phyloP scores from a whole-genome alignment of 2,888 invertebrate genomes.

The Cremastinae sp. region DNA sequence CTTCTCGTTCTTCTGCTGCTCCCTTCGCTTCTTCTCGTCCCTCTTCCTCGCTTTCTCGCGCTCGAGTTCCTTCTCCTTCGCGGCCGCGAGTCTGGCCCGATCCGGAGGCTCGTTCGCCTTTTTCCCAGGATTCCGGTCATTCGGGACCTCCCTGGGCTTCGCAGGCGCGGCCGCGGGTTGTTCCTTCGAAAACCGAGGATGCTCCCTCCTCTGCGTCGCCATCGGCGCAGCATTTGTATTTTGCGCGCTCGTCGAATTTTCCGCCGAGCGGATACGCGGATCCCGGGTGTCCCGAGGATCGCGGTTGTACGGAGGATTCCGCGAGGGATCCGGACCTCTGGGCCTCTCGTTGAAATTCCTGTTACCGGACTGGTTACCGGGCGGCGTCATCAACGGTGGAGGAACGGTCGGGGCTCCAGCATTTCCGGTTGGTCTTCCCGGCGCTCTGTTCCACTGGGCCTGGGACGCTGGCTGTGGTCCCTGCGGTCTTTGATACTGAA shows the following conservation, averaged over 20 bases:
- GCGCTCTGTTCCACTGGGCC: conserved; percentile 55
- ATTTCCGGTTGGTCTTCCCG: conserved; percentile 48
- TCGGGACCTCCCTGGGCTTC: conserved; percentile 55
- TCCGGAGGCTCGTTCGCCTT: conserved; percentile 52
- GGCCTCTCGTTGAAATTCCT: conserved; percentile 63
- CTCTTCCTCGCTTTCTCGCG: conserved; percentile 43
- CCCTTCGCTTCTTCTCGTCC: conserved; percentile 58
- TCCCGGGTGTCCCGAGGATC: conserved; percentile 39
- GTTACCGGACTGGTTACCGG: conserved; percentile 6
- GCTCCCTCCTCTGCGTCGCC: conserved; percentile 62
- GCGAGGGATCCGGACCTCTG: conserved; percentile 62
- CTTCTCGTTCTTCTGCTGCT: conserved; percentile 64
- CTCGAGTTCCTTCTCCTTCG: conserved; percentile 53
- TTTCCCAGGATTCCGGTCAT: conserved; percentile 69
- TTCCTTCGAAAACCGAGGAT: conserved; percentile 69
- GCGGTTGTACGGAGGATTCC: conserved; percentile 57
- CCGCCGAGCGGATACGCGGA: not conserved
- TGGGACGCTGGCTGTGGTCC: conserved; percentile 63
- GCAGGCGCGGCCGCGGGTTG: not conserved
- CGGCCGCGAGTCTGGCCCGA: no score
- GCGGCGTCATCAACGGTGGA: conserved; percentile 21
- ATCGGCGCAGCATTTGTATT: conserved; percentile 28
- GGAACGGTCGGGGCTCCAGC: conserved; percentile 54
- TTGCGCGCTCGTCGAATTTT: conserved; percentile 24
- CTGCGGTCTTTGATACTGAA: conserved; percentile 63